These are phyloP conservation scores for Nyctibius bracteatus DNA, from an alignment of 2,113 vertebrate genomes.

Conservation along the genomic window DNA sequence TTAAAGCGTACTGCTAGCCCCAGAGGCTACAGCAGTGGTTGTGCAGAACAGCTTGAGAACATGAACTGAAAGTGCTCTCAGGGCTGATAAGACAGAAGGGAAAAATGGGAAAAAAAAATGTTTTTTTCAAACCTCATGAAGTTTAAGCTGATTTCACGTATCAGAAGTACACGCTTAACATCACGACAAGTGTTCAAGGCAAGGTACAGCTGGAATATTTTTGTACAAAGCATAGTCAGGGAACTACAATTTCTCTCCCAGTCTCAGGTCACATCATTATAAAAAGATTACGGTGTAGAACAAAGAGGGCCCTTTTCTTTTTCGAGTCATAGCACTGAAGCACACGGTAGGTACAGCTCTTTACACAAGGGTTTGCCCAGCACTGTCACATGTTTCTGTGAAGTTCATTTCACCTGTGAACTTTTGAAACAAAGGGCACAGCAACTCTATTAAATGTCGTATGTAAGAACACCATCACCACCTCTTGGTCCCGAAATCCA, in stretches of 20 bases:
- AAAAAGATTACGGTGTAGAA: background rate
- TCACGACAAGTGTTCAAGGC: background rate
- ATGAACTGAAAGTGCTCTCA: background rate
- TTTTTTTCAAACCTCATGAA: background rate
- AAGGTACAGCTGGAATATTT: background rate
- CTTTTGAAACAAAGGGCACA: background rate
- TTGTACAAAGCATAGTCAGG: background rate
- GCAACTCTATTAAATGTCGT: accelerated
- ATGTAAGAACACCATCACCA: background rate
- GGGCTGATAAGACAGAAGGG: background rate
- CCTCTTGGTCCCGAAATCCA: background rate
- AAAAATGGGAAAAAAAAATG: background rate
- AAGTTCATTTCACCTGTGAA: background rate
- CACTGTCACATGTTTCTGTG: background rate
- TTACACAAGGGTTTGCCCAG: background rate
- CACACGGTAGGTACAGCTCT: background rate
- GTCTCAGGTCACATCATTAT: background rate
- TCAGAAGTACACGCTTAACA: background rate
- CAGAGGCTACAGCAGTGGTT: background rate
- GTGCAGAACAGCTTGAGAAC: background rate
- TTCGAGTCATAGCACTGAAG: background rate
- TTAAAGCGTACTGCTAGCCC: background rate
- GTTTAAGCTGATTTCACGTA: background rate
- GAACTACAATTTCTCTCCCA: background rate
- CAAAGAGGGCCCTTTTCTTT: background rate